These are phyloP conservation scores for Philonicus albiceps DNA, from an alignment of 2,888 invertebrate genomes.

Conservation along the genomic window DNA sequence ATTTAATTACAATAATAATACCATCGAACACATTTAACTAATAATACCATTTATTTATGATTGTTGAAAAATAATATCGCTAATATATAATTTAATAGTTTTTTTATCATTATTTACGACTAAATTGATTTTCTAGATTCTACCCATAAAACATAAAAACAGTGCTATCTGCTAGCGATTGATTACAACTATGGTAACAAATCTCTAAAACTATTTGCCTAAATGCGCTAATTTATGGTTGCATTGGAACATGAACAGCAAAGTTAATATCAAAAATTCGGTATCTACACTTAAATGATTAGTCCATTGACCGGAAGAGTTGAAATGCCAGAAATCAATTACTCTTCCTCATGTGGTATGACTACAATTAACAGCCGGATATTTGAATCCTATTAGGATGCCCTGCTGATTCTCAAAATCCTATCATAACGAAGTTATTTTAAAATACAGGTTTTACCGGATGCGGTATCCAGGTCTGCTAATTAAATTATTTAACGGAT, in stretches of 20 bases:
- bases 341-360: background rate
- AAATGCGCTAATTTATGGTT: background rate
- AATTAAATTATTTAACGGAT: slow-evolving; percentile 15
- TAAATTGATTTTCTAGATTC: no score
- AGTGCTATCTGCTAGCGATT: background rate
- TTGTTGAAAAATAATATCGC: no score
- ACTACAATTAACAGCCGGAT: background rate
- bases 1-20: no score
- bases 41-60: no score
- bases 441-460: background rate
- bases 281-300: background rate
- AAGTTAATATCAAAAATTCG: background rate
- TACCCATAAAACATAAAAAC: background rate
- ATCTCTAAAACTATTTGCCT: background rate
- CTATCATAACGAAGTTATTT: background rate
- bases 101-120: no score
- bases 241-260: background rate
- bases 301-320: background rate
- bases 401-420: background rate
- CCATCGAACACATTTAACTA: no score
- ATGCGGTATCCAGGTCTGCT: background rate
- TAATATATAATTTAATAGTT: no score
- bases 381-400: background rate
- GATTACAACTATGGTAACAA: background rate
- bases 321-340: background rate